Evolutionary conservation across 2,113 vertebrate genomes (phyloP), one percentile per base, ranked within the genome.

Genomic region (Carlito syrichta): DNA sequence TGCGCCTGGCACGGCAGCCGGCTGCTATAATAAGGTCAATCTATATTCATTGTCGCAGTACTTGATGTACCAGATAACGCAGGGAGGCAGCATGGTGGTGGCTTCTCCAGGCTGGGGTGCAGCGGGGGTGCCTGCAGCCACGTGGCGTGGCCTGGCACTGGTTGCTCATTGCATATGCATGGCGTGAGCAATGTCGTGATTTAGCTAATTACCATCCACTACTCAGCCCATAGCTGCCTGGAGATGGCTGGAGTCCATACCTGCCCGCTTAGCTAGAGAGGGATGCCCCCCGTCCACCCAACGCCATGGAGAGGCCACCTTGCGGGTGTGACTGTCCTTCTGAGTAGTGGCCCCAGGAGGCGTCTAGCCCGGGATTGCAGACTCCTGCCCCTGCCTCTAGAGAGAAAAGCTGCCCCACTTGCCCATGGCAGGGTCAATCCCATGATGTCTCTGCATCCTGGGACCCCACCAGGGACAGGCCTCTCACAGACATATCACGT

Each of bases 21-120:
- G 98, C 98, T 98, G 98, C 98, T 98, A 98, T 99, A 99, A 99
- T 99, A 98, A 99, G 99, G 99, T 99, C 99, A 99, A 99, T 99
- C 98, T 98, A 99, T 98, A 99, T 99, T 99, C 99, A 98, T 98
- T 98, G 99, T 98, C 97, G 98, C 98, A 95, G 98, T 93, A 97
- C 98, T 98, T 98, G 98, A 98, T 98, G 98, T 98, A 98, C 98
- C 98, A 98, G 98, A 98, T 98, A 98, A 97, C 97, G 76, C 96
- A 97, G 97, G 94, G 97, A 97, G 96, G 98, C 97, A 96, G 98
- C 89, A 60, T 96, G 6, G 97, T 85, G 94, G 98, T 96, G 95
- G 96, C 98, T 98, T 97, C 98, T 98, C 98, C 35, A 68, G 91
- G 98, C 97, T 96, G 96, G 96, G 94, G 91, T 23, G 94, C 96